Evolutionary conservation across 1,140 invertebrate genomes (phyloP).

Genomic region (Diorhabda carinulata): DNA sequence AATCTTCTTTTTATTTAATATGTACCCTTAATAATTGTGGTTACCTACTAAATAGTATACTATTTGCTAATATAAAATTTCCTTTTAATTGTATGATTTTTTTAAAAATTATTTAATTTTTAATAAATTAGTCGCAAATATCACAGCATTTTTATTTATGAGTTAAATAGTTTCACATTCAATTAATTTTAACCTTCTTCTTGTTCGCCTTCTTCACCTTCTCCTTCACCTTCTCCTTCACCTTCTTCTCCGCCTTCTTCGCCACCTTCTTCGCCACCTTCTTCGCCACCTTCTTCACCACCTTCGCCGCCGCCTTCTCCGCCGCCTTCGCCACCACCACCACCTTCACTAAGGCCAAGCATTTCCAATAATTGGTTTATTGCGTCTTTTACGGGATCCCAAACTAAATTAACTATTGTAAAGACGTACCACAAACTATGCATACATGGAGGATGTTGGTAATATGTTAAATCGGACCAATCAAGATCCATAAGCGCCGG

Average conservation of each 20-base stretch:
- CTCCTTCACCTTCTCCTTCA: neutral
- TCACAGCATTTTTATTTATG: too few species aligned
- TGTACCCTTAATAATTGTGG: too few species aligned
- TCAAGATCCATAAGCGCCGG: slow-evolving; percentile 3
- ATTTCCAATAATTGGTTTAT: neutral
- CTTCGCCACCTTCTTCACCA: slow-evolving; percentile 6
- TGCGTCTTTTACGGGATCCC: slow-evolving; percentile 12
- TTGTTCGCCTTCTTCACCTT: slow-evolving; percentile 1
- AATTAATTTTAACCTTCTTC: neutral
- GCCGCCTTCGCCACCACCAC: slow-evolving; percentile 1
- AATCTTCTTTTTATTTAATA: too few species aligned
- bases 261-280: neutral
- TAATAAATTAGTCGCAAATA: too few species aligned
- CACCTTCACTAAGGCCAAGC: neutral
- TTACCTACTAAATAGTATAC: too few species aligned
- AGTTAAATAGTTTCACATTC: too few species aligned
- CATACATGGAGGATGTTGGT: slow-evolving; percentile 18
- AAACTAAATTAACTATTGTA: neutral
- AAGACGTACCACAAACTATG: slow-evolving; percentile 12
- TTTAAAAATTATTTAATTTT: too few species aligned
- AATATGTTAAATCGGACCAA: slow-evolving; percentile 1
- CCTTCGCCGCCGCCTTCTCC: neutral
- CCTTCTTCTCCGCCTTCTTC: neutral
- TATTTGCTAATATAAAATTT: too few species aligned
- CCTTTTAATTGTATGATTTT: too few species aligned